Evolutionary conservation across 2,113 vertebrate species (phyloP), one percentile per base, ranked within the genome.

Genomic region (Cinclus mexicanus): DNA sequence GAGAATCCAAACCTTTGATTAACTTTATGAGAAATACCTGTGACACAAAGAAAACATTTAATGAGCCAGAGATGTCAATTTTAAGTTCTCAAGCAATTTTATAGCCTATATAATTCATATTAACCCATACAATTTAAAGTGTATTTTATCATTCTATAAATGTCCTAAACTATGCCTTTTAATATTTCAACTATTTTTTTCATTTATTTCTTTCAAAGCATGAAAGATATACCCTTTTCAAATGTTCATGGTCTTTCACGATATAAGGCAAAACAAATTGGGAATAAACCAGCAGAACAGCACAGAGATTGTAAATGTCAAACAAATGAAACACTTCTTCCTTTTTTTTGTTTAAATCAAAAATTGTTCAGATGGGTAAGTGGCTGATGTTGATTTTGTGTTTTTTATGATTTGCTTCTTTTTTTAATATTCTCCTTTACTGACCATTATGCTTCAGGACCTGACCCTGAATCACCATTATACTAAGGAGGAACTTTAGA

Each of bases 11-110:
- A 91, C 47, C 88, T 96, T 96, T 93, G 92, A 94, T 95, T 95
- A 96, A 75, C 83, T 90, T 83, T 89, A 93, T 70, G 47, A 96
- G 94, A 96, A 96, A 94, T 95, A 93, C 93, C 92, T 95, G 92
- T 88, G 76, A 93, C 87, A 96, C 75, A 93, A 96, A 64, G 35
- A 93, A 96, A 95, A 93, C 41, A 90, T 92, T 80, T 90, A 94
- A 95, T 60, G 83, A 92, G 60, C 61, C 77, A 94, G 92, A 93
- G 76, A 92, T 93, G 79, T 96, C 83, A 93, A 67, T 93, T 93
- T 90, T 17, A 46, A 86, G 56, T 24, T 88, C 74, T 91, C 60
- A 75, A 77, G 64, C n/a, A 71, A 88, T 90, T 86, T 96, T 88
- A 92, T 94, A 81, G 39, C 37, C 31, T 64, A 35, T 55, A 60